phyloP scores from a whole-genome alignment of 2,797 vertebrate genomes.

The Emys orbicularis region DNA sequence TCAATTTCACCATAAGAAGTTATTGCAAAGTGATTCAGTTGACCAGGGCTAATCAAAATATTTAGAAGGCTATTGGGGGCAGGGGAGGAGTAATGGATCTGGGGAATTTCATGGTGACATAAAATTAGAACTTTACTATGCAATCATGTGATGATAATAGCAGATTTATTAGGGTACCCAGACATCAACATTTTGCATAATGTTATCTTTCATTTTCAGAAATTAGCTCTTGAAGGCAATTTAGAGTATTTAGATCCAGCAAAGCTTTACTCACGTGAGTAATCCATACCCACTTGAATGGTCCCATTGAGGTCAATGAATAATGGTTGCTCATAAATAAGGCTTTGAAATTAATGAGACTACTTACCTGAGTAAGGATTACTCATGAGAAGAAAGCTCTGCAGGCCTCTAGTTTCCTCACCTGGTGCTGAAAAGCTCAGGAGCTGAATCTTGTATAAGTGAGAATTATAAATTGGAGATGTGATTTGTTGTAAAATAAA shows the following conservation, averaged over 20 bases:
- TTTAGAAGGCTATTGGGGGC: slow-evolving; percentile 31
- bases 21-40: slow-evolving; percentile 1
- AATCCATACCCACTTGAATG: slow-evolving; percentile 4
- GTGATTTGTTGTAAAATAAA: not conserved
- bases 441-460: slow-evolving; percentile 16
- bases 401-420: slow-evolving; percentile 1
- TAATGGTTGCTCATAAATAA: slow-evolving; percentile 39
- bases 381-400: slow-evolving; percentile 21
- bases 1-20: slow-evolving; percentile 51
- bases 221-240: slow-evolving; percentile 50
- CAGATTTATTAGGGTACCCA: slow-evolving; percentile 60
- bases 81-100: slow-evolving; percentile 2
- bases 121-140: slow-evolving; percentile 44
- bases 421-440: not conserved
- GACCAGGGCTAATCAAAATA: not conserved
- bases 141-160: slow-evolving; percentile 38
- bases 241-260: slow-evolving; percentile 21
- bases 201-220: slow-evolving; percentile 11
- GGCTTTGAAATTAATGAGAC: slow-evolving; percentile 46
- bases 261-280: not conserved
- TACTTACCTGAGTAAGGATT: slow-evolving; percentile 3
- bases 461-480: slow-evolving; percentile 15
- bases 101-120: not conserved
- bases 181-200: slow-evolving; percentile 38
- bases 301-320: slow-evolving; percentile 1